Evolutionary conservation across 2,888 invertebrate genomes (phyloP).

Genomic region (Branchipolynoe longqiensis): DNA sequence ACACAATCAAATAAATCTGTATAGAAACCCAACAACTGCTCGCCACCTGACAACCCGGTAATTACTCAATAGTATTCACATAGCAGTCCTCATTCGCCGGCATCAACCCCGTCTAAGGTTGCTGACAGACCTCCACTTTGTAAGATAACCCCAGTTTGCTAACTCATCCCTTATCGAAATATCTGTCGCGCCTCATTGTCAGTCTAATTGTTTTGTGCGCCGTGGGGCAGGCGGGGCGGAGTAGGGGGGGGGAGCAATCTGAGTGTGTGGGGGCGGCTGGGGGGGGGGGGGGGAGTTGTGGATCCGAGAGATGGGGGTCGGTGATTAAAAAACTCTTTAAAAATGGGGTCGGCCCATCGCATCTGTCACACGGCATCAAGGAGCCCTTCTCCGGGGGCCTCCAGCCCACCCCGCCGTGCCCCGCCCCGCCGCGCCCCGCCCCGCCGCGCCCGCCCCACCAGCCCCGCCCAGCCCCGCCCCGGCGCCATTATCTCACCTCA

Average conservation of each 20-base stretch:
- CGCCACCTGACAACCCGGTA: no score
- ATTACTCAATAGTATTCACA: no score
- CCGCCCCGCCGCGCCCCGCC: no score
- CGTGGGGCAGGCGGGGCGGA: neutral
- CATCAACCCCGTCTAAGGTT: neutral
- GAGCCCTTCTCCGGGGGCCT: neutral
- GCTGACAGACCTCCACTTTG: neutral
- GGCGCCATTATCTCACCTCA: neutral
- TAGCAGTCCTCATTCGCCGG: no score
- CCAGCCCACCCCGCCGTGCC: neutral
- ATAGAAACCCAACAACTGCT: no score
- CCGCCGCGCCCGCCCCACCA: no score
- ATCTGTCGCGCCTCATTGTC: constrained; percentile 20
- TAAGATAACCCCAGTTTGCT: constrained; percentile 21
- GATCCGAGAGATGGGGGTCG: constrained; percentile 15
- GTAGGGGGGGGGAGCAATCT: no score
- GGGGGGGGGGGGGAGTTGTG: neutral
- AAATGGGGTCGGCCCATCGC: constrained; percentile 44
- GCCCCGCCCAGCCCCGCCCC: no score
- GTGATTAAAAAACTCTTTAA: constrained; percentile 19
- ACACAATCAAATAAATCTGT: no score
- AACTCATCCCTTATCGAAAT: constrained; percentile 5
- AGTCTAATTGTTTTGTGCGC: neutral
- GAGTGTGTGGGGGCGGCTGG: neutral
- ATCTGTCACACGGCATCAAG: constrained; percentile 30